These are phyloP conservation scores for Cheilosia soror DNA, from an alignment of 2,888 invertebrate species.

Conservation along the genomic window DNA sequence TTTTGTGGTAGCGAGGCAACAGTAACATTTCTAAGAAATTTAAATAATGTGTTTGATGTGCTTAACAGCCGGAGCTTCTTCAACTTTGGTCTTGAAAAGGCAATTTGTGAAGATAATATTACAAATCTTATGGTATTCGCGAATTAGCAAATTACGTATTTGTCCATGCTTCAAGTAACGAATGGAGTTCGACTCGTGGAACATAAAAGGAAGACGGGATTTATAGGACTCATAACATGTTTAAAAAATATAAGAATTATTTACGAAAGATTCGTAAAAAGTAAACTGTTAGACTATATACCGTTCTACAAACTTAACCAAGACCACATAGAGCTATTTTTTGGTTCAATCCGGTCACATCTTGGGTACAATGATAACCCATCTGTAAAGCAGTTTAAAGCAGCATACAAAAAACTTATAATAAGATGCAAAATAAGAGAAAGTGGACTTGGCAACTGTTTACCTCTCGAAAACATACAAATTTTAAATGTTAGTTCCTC, in stretches of 20 bases:
- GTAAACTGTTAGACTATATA: too few relatives aligned
- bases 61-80: too few relatives aligned
- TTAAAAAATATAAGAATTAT: too few relatives aligned
- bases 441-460: neutral
- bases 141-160: neutral
- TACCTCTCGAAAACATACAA: neutral
- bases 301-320: too few relatives aligned
- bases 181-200: neutral
- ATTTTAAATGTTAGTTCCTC: neutral
- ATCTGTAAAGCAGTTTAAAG: neutral
- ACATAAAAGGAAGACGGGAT: slow-evolving; percentile 11
- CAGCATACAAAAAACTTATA: neutral
- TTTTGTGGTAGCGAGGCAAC: neutral
- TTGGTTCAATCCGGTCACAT: slow-evolving; percentile 12
- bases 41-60: too few relatives aligned
- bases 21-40: neutral
- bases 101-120: neutral
- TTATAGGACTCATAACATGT: too few relatives aligned
- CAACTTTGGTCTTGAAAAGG: neutral
- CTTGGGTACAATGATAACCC: slow-evolving; percentile 1
- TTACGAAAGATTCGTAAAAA: neutral
- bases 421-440: neutral
- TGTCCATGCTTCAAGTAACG: slow-evolving; percentile 1
- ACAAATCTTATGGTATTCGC: neutral
- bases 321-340: too few relatives aligned